phyloP scores from a whole-genome alignment of 2,888 invertebrate species.

The Anticlea derivata region DNA sequence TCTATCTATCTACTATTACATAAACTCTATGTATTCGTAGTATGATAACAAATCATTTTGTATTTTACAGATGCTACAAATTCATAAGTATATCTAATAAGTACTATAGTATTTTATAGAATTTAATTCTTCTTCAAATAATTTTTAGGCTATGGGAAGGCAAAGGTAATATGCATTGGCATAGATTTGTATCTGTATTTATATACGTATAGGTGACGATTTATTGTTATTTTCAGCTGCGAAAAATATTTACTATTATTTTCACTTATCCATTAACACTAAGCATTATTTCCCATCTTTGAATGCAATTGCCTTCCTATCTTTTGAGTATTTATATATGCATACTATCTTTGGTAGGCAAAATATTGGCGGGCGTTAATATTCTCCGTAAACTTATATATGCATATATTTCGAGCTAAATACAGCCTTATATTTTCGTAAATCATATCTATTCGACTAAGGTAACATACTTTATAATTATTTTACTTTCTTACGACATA shows the following conservation, averaged over 20 bases:
- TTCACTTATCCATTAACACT: background rate
- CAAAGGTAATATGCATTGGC: conserved; percentile 2
- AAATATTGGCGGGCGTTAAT: conserved; percentile 20
- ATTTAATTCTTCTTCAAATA: conserved; percentile 22
- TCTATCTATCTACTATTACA: conserved; percentile 47
- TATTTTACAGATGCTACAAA: conserved; percentile 34
- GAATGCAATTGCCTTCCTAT: conserved; percentile 17
- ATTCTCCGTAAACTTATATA: conserved; percentile 11
- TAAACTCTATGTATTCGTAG: conserved; percentile 27
- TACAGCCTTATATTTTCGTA: conserved; percentile 26
- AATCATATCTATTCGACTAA: conserved; percentile 24
- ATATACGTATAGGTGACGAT: background rate
- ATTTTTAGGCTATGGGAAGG: conserved; percentile 19
- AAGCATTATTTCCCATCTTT: background rate
- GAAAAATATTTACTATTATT: background rate
- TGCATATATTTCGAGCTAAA: conserved; percentile 27
- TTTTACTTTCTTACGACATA: conserved; percentile 20
- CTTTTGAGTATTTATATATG: conserved; percentile 32
- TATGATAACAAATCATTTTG: conserved; percentile 22
- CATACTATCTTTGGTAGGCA: conserved; percentile 39
- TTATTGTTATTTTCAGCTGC: conserved; percentile 5
- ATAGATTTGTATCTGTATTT: background rate
- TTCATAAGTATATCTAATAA: conserved; percentile 18
- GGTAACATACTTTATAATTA: conserved; percentile 27
- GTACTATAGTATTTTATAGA: conserved; percentile 25